These are phyloP conservation scores for Gerris lacustris DNA, from an alignment of 2,888 invertebrate species.

Conservation along the genomic window DNA sequence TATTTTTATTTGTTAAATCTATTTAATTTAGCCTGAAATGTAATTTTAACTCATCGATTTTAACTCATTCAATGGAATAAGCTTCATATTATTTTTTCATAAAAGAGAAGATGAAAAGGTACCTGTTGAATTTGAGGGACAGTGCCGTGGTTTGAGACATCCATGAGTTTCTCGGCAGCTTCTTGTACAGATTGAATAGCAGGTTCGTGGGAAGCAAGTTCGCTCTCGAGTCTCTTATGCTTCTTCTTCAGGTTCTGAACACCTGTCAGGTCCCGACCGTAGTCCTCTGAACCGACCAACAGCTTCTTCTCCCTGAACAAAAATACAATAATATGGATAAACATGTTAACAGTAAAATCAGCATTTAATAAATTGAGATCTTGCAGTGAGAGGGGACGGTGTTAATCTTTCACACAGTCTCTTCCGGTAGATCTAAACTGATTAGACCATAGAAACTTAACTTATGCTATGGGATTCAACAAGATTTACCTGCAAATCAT, in stretches of 20 bases:
- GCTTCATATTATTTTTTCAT: too few relatives aligned
- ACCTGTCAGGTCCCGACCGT: slow-evolving; percentile 93
- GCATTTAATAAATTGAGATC: not conserved
- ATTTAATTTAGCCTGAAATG: too few relatives aligned
- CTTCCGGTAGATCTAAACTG: too few relatives aligned
- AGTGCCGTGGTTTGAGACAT: slow-evolving; percentile 56
- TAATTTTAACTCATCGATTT: too few relatives aligned
- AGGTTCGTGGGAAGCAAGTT: slow-evolving; percentile 93
- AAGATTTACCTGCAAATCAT: too few relatives aligned
- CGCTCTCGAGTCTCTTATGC: slow-evolving; percentile 96
- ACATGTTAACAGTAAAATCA: not conserved
- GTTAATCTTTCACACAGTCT: too few relatives aligned
- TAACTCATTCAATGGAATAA: too few relatives aligned
- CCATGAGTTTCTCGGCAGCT: slow-evolving; percentile 83
- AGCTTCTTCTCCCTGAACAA: slow-evolving; percentile 79
- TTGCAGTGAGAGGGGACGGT: too few relatives aligned
- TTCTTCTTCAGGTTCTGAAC: slow-evolving; percentile 98
- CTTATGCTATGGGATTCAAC: too few relatives aligned
- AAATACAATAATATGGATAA: not conserved
- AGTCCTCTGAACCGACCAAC: slow-evolving; percentile 93
- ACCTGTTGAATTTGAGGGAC: slow-evolving; percentile 74
- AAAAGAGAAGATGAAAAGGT: not conserved
- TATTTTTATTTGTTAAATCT: too few relatives aligned
- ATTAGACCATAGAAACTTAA: too few relatives aligned
- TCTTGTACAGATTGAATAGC: slow-evolving; percentile 88